Conservation (phyloP, 2,888 invertebrate genomes). For the Zele albiditarsus region DNA sequence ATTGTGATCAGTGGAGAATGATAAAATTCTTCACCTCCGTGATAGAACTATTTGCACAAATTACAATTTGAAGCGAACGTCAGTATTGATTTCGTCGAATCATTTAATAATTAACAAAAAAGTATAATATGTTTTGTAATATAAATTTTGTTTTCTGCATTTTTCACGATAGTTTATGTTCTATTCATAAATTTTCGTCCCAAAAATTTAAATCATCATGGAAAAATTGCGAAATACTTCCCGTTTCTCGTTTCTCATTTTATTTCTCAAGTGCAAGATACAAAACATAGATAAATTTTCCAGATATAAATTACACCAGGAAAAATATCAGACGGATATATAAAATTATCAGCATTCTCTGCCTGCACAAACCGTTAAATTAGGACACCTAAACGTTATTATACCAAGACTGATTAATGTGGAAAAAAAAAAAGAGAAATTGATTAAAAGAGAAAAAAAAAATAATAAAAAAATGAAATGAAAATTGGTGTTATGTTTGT, state of each 20-base stretch:
- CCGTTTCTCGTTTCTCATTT: not conserved
- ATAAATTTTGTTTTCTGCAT: too few relatives aligned
- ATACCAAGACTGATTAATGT: conserved; percentile 56
- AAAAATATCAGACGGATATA: conserved; percentile 2
- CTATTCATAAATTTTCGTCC: too few relatives aligned
- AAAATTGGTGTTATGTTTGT: conserved; percentile 71
- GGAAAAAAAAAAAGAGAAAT: conserved; percentile 40
- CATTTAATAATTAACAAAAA: too few relatives aligned
- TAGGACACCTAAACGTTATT: conserved; percentile 48
- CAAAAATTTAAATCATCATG: too few relatives aligned
- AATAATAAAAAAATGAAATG: conserved; percentile 49
- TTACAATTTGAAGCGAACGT: too few relatives aligned
- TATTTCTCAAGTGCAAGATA: not conserved
- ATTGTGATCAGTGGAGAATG: too few relatives aligned
- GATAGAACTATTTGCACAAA: too few relatives aligned
- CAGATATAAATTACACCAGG: conserved; percentile 16
- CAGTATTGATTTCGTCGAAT: too few relatives aligned
- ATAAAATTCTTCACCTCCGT: too few relatives aligned
- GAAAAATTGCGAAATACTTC: too few relatives aligned
- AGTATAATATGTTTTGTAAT: too few relatives aligned
- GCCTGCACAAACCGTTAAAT: conserved; percentile 30
- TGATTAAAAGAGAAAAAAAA: conserved; percentile 47
- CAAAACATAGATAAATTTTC: conserved; percentile 20
- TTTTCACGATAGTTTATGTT: too few relatives aligned
- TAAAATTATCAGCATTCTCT: conserved; percentile 12